A percentile compares a stretch with the other conserved stretches of the same genome.
phyloP scores from a whole-genome alignment of 2,113 vertebrate genomes.

The Petaurus breviceps region DNA sequence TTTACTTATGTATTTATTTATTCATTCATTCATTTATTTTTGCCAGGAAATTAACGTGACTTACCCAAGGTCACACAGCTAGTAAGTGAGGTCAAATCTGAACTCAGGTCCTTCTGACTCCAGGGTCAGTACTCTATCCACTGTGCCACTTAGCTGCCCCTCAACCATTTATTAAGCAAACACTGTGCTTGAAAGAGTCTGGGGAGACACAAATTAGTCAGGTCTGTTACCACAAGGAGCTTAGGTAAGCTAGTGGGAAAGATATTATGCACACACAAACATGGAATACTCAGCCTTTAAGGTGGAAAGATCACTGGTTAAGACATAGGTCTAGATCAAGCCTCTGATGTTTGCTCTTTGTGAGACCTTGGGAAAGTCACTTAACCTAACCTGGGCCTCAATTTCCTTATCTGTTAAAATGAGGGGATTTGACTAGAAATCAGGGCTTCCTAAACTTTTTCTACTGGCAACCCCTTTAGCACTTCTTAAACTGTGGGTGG shows the following conservation, averaged over 20 bases:
- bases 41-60: no score
- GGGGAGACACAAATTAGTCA: not conserved
- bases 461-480: no score
- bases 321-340: not conserved
- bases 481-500: no score
- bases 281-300: not conserved
- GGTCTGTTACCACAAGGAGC: not conserved
- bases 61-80: no score
- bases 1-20: not conserved
- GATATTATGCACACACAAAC: not conserved
- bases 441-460: no score
- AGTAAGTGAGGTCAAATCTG: no score
- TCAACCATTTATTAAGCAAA: not conserved
- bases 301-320: not conserved
- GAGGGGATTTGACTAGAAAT: not conserved
- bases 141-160: no score
- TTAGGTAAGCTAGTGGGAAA: not conserved
- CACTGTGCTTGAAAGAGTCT: not conserved
- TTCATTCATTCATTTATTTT: no score
- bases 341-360: not conserved
- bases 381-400: not conserved
- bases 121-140: no score
- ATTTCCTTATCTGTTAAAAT: not conserved
- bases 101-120: no score
- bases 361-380: not conserved